Evolutionary conservation across 1,140 invertebrate species (phyloP), one percentile per base, ranked within the genome.

Genomic region (Lasioglossum albipes): DNA sequence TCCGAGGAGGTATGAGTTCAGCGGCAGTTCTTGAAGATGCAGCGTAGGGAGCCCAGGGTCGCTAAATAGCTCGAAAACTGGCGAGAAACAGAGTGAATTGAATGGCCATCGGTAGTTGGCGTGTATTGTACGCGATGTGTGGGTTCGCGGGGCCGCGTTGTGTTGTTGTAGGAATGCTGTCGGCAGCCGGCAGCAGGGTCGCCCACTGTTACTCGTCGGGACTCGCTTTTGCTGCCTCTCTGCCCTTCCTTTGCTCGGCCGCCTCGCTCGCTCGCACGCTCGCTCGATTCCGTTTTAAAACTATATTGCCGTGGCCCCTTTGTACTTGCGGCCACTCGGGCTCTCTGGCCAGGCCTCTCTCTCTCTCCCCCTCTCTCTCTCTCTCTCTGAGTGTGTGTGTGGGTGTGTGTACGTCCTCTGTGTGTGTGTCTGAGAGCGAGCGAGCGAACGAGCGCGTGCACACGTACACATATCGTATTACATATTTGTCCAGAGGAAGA

Each of bases 161-260:
- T 89, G 84, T 85, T 87, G 86, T 85, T 86, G 86, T 88, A 89
- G 88, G 89, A 90, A 90, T 90, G 89, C 89, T 87, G 89, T 90
- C 89, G 85, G 89, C 89, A 89, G 87, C 87, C 89, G 85, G 87
- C 88, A 88, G 87, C 87, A 84, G 87, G 87, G 89, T 90, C 89
- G 88, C 89, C 89, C 89, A 89, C 88, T 88, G 88, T 89, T 90
- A 86, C 84, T 86, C 84, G 84, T 81, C 82, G 77, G 81, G 85
- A 88, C 89, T 89, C 82, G 87, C 81, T 86, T 87, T 88, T 88
- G 87, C 87, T 87, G 85, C 88, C 73, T 83, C 82, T 80, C 82
- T 86, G 78, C 81, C 75, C 81, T 83, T 81, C 83, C 81, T 79
- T 66, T 81, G 81, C 57, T 77, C 52, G 36, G 73, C 72, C 73